Evolutionary conservation across 2,888 invertebrate genomes (phyloP), one percentile per base, ranked within the genome.

Genomic region (Mesoligia furuncula): DNA sequence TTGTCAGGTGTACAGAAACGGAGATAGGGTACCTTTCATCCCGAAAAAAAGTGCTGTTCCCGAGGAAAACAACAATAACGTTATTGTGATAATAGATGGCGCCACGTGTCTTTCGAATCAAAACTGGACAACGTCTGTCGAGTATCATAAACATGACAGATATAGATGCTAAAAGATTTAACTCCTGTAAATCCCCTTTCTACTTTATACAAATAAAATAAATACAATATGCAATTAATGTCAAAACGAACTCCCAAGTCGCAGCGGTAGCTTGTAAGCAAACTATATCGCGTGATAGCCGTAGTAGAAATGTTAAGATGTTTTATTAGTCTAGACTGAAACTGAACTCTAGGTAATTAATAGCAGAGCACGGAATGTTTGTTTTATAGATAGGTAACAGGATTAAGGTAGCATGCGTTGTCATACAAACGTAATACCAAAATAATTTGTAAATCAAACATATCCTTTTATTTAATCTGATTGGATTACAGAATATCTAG

Each of bases 321-420:
- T 39, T 85, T 87, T 87, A 85, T 85, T 79, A 13, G 85, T 85
- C 85, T 85, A 85, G 85, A 85, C 85, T 77, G 66, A 39, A 78
- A 81, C 54, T 54, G 73, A 54, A 73, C 64, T 69, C 62, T 73
- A 64, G 15, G 83, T 80, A 77, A 85, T 85, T 86, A 80, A 83
- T 86, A 69, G 70, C 45, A 73, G 51, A 59, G 31, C 76, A 81
- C 70, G 77, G 61, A 85, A 76, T 73, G 75, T 83, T 84, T 79
- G 62, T 67, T 78, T 77, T 73, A 62, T 36, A 27, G 69, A 80
- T 68, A 84, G 11, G 24, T 54, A 42, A 39, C 17, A 15, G 48
- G 8, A 7, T 59, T 20, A 36, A 67, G 36, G 36, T 36, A 36
- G 7, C 36, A 36, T 6, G 36, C 36, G 36, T 36, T 6, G 36